Conservation (phyloP, 1,140 invertebrate genomes). For the Atta cephalotes region DNA sequence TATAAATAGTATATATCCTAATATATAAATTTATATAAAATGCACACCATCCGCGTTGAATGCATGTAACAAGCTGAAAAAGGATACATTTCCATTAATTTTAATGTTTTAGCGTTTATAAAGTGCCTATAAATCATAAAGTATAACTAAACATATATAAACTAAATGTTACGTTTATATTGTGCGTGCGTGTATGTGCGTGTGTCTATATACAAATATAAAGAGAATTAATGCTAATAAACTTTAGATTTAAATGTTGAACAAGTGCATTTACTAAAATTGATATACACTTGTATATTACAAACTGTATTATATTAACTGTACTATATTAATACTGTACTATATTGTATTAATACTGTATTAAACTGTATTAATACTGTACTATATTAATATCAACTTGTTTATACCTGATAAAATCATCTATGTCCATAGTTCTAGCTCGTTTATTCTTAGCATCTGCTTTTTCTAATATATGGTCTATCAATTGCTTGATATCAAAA, state of each 20-base stretch:
- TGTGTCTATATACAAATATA: too few relatives aligned
- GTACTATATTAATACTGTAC: not conserved
- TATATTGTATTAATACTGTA: too few relatives aligned
- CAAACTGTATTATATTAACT: too few relatives aligned
- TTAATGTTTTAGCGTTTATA: not conserved
- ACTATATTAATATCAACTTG: conserved; percentile 1
- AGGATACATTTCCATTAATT: conserved; percentile 52
- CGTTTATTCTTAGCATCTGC: conserved; percentile 91
- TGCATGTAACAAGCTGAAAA: conserved; percentile 91
- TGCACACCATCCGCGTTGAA: conserved; percentile 97
- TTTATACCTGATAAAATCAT: conserved; percentile 94
- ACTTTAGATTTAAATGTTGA: conserved; percentile 17
- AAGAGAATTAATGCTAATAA: not conserved
- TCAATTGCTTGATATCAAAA: conserved; percentile 95
- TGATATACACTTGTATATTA: not conserved
- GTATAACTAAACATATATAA: conserved; percentile 10
- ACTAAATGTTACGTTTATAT: not conserved
- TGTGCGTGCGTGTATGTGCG: too few relatives aligned
- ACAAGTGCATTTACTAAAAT: not conserved
- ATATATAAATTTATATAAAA: conserved; percentile 88
- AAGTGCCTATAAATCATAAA: conserved; percentile 13
- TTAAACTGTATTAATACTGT: too few relatives aligned
- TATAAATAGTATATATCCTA: conserved; percentile 35
- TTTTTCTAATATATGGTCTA: conserved; percentile 91
- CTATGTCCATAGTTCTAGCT: conserved; percentile 97